Evolutionary conservation across 37 sponge, comb jelly and placozoan species (phyloP), one percentile per base, ranked within the genome.

Genomic region (Oopsacas minuta): DNA sequence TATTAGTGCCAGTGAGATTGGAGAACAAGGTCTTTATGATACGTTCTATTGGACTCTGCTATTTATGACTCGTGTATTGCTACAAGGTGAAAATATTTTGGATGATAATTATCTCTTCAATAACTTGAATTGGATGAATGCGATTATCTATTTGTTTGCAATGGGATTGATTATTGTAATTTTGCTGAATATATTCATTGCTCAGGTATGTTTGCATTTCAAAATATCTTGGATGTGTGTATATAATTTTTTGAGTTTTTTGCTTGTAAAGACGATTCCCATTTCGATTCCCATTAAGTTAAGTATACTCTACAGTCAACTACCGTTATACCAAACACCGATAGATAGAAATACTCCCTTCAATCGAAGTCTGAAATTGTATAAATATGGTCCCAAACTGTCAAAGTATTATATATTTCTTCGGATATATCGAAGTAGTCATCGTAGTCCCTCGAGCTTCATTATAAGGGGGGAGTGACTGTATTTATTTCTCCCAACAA

Each of bases 141-240:
- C 75, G 30, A 61, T 61, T n/a, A 61, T 61, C 7, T 61, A 61
- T 34, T 25, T 61, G 75, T 61, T 61, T 5, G 75, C 75, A 12
- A 25, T 61, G 75, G 75, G 75, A n/a, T 34, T 61, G 7, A 61
- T 61, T 25, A 61, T 61, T 25, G 75, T 61, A 25, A 61, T 61
- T 12, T 12, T 61, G 28, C 75, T 61, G 28, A 61, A 61, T 34
- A 61, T 61, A 61, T 61, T 61, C 75, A 61, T 61, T 61, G 75
- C 75, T 61, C 75, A 61, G 75, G 75, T 61, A 61, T 32, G 30
- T 34, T 46, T 42, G 49, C 15, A 42, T 42, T 42, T 42, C 8
- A 42, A 42, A 42, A 42, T 42, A 8, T 17, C 49, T n/a, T n/a
- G n/a, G n/a, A n/a, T n/a, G n/a, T n/a, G n/a, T n/a, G n/a, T n/a